Percentiles rank a stretch among this genome's conserved stretches.
Evolutionary conservation across 1,140 invertebrate genomes (phyloP).

Genomic region (Semibalanus balanoides): DNA sequence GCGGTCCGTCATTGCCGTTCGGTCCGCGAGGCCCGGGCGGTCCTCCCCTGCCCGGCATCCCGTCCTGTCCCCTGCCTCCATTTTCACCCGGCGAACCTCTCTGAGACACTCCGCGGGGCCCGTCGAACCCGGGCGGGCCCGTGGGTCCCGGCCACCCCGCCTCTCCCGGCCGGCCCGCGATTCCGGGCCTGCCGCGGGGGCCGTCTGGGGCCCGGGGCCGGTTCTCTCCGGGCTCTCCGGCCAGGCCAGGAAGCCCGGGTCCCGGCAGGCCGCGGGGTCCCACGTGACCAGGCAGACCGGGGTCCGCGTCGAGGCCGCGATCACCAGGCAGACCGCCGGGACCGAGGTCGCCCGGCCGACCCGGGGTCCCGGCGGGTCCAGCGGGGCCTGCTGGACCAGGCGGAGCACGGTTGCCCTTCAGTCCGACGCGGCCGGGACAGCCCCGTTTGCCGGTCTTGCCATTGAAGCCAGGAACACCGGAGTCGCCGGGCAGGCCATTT

Average conservation of each 20-base stretch:
- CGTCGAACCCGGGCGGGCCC: slow-evolving; percentile 3
- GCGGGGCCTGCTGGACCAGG: slow-evolving; percentile 26
- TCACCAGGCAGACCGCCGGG: slow-evolving; percentile 15
- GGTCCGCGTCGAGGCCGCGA: slow-evolving; percentile 13
- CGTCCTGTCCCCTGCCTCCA: too few species aligned
- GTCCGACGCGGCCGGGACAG: slow-evolving; percentile 31
- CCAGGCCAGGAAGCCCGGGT: slow-evolving; percentile 38
- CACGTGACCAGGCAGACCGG: slow-evolving; percentile 33
- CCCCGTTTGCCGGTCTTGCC: slow-evolving; percentile 22
- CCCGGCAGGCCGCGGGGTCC: slow-evolving; percentile 46
- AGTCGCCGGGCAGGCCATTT: too few species aligned
- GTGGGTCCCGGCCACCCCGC: not conserved
- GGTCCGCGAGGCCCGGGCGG: not conserved
- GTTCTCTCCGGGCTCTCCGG: slow-evolving; percentile 46
- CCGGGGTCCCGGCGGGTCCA: slow-evolving; percentile 32
- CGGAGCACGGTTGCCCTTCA: slow-evolving; percentile 34
- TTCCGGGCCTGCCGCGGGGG: slow-evolving; percentile 41
- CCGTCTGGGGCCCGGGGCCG: slow-evolving; percentile 52
- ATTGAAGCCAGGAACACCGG: slow-evolving; percentile 20
- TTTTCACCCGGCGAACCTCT: too few species aligned
- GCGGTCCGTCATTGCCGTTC: not conserved
- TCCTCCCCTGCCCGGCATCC: not conserved
- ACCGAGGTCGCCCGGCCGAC: slow-evolving; percentile 19
- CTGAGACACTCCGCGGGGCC: slow-evolving; percentile 1
- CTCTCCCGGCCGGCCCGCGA: slow-evolving; percentile 6